Evolutionary conservation across 2,888 invertebrate species (phyloP).

Genomic region (Graphium colonna): DNA sequence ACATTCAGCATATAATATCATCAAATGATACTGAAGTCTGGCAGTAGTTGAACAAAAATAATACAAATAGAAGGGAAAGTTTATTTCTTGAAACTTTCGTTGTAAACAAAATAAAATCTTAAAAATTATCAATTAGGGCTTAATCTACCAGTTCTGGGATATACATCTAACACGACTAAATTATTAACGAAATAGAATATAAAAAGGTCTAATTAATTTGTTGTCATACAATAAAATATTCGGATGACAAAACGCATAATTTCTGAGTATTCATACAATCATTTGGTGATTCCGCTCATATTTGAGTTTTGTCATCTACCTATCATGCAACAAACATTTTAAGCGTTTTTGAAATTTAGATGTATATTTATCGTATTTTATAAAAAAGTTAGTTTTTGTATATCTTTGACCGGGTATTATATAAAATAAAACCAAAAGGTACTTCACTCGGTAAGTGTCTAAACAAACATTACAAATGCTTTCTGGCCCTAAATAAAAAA

Average conservation of each 20-base stretch:
- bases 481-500: neutral
- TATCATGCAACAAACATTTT: neutral
- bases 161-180: neutral
- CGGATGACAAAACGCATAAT: too few relatives aligned
- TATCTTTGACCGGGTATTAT: neutral
- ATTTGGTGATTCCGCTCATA: neutral
- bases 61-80: neutral
- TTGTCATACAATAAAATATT: neutral
- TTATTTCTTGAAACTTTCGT: neutral
- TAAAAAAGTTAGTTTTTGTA: too few relatives aligned
- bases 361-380: neutral
- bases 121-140: slow-evolving; percentile 1
- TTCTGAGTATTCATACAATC: neutral
- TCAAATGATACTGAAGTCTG: too few relatives aligned
- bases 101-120: neutral
- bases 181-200: neutral
- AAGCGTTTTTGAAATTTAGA: neutral
- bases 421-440: neutral
- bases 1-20: too few relatives aligned
- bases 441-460: neutral
- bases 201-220: neutral
- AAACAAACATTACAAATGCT: neutral
- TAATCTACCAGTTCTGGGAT: slow-evolving; percentile 7
- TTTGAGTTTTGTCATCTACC: neutral
- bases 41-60: too few relatives aligned